A percentile compares a stretch with the other conserved stretches of the same genome.
Evolutionary conservation across 2,888 invertebrate genomes (phyloP).

Genomic region (Coenonympha arcania): DNA sequence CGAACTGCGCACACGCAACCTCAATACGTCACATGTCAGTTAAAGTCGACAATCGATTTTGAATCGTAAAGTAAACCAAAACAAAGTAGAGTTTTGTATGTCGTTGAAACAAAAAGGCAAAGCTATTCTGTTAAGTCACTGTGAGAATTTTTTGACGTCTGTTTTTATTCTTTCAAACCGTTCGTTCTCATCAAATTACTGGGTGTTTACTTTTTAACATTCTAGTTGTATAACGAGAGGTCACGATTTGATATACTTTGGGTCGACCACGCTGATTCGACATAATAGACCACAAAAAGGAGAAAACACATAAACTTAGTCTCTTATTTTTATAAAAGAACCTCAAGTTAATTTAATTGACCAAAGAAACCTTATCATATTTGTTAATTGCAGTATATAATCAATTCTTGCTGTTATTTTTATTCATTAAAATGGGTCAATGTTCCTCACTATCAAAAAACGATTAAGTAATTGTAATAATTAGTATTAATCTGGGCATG

Average conservation of each 20-base stretch:
- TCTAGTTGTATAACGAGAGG: not conserved
- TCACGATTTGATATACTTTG: too few species aligned
- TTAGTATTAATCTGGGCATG: too few species aligned
- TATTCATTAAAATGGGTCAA: not conserved
- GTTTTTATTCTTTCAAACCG: slow-evolving; percentile 1
- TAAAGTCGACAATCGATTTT: slow-evolving; percentile 1
- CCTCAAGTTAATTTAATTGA: too few species aligned
- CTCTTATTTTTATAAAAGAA: too few species aligned
- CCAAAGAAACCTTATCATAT: too few species aligned
- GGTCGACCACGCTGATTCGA: too few species aligned
- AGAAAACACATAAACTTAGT: too few species aligned
- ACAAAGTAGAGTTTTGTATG: slow-evolving; percentile 18
- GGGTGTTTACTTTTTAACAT: not conserved
- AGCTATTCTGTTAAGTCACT: slow-evolving; percentile 15
- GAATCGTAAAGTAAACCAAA: not conserved
- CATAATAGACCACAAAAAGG: too few species aligned
- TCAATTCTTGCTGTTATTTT: too few species aligned
- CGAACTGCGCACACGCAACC: slow-evolving; percentile 34
- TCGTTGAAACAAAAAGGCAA: not conserved
- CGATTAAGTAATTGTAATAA: too few species aligned
- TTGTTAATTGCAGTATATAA: too few species aligned
- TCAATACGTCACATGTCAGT: slow-evolving; percentile 16
- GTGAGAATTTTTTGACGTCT: slow-evolving; percentile 37
- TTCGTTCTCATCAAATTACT: not conserved
- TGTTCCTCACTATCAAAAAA: too few species aligned